These are phyloP conservation scores for Pachliopta kotzebuea DNA, from an alignment of 2,888 invertebrate species.

Conservation along the genomic window DNA sequence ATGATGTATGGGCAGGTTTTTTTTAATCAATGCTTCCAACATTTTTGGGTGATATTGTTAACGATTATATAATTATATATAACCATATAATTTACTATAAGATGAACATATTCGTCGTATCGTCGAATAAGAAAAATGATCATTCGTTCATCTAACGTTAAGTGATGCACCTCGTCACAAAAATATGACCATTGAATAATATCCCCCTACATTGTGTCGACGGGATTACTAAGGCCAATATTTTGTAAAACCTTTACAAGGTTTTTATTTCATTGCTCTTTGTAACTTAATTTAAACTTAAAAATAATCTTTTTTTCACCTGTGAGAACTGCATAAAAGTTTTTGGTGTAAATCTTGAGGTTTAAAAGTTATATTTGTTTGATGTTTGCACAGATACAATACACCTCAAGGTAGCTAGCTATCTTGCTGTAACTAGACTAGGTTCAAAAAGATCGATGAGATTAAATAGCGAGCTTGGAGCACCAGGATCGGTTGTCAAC, in stretches of 20 bases:
- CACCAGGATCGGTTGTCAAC: slow-evolving; percentile 10
- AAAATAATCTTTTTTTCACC: too few relatives aligned
- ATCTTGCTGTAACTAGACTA: slow-evolving; percentile 1
- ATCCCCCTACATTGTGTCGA: too few relatives aligned
- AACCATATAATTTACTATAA: too few relatives aligned
- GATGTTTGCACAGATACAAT: neutral
- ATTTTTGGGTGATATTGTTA: neutral
- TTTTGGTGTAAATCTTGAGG: neutral
- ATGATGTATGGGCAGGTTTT: neutral
- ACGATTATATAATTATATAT: too few relatives aligned
- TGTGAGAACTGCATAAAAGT: neutral
- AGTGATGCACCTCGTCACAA: too few relatives aligned
- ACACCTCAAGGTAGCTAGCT: too few relatives aligned
- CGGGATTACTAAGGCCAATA: too few relatives aligned
- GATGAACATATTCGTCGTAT: too few relatives aligned
- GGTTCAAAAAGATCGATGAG: slow-evolving; percentile 15
- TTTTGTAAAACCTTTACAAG: too few relatives aligned
- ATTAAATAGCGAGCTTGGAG: slow-evolving; percentile 10
- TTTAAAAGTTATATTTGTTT: neutral
- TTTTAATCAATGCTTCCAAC: neutral
- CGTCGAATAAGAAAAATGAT: too few relatives aligned
- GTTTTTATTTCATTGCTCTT: neutral
- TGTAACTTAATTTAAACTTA: neutral
- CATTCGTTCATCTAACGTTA: too few relatives aligned
- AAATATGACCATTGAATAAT: too few relatives aligned